Evolutionary conservation across 2,797 vertebrate genomes (phyloP).

Genomic region (Eupleurogrammus muticus): DNA sequence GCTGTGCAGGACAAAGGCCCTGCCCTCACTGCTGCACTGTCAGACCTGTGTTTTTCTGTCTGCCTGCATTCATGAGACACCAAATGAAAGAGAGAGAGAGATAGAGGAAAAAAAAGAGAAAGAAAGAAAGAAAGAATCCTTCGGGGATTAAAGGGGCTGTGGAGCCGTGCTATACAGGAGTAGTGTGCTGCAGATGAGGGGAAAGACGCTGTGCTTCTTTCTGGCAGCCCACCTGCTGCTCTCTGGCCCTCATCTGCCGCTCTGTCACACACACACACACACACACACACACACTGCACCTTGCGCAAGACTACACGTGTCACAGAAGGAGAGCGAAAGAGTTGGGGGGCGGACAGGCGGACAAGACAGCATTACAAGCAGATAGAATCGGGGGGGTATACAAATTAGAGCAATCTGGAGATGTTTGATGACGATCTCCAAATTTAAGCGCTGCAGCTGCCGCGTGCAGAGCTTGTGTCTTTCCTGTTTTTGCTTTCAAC

Average conservation of each 20-base stretch:
- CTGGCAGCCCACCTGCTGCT: slow-evolving; percentile 67
- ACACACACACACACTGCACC: too few species aligned
- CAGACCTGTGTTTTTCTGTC: slow-evolving; percentile 41
- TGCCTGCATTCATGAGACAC: slow-evolving; percentile 31
- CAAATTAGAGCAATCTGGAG: slow-evolving; percentile 22
- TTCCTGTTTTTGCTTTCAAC: background rate
- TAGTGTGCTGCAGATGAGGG: slow-evolving; percentile 50
- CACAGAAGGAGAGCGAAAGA: background rate
- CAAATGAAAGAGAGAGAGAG: slow-evolving; percentile 18
- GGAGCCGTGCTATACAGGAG: slow-evolving; percentile 29
- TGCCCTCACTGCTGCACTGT: slow-evolving; percentile 51
- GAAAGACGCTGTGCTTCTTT: slow-evolving; percentile 49
- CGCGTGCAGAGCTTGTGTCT: slow-evolving; percentile 6
- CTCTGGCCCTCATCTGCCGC: slow-evolving; percentile 46
- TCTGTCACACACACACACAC: slow-evolving; percentile 54
- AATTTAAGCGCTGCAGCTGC: slow-evolving; percentile 12
- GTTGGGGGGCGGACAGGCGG: background rate
- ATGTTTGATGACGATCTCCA: slow-evolving; percentile 11
- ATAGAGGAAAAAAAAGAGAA: slow-evolving; percentile 13
- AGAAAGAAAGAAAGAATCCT: slow-evolving; percentile 12
- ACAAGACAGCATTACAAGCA: slow-evolving; percentile 20
- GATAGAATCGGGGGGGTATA: slow-evolving; percentile 12
- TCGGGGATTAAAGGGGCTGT: slow-evolving; percentile 30
- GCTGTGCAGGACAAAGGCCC: slow-evolving; percentile 52
- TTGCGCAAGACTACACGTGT: slow-evolving; percentile 48